A percentile compares a stretch with the other conserved stretches of the same genome.
Evolutionary conservation across 2,113 vertebrate species (phyloP).

Genomic region (Pionites leucogaster): DNA sequence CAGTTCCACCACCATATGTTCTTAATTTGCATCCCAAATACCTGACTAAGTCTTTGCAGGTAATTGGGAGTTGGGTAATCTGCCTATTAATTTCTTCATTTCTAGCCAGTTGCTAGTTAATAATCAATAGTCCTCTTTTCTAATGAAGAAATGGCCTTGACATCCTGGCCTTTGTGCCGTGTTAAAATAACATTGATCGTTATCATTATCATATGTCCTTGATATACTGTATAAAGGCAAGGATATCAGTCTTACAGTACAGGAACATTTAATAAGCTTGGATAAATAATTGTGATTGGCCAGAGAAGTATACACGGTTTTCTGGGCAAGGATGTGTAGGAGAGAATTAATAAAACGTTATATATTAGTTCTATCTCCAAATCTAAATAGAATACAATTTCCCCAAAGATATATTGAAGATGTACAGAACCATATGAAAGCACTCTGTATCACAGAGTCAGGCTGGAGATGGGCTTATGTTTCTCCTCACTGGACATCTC

Average conservation of each 20-base stretch:
- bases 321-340: constrained; percentile 50
- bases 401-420: not conserved
- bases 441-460: not conserved
- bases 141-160: constrained; percentile 77
- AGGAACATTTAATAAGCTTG: constrained; percentile 62
- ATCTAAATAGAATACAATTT: constrained; percentile 39
- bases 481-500: not conserved
- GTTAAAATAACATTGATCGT: constrained; percentile 80
- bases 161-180: constrained; percentile 72
- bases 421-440: not conserved
- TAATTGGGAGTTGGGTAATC: constrained; percentile 64
- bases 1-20: constrained; percentile 32
- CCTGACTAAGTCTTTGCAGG: constrained; percentile 61
- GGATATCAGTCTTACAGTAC: constrained; percentile 61
- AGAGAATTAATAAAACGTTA: constrained; percentile 56
- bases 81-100: constrained; percentile 71
- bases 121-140: constrained; percentile 79
- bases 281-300: constrained; percentile 65
- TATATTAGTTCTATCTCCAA: constrained; percentile 61
- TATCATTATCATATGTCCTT: constrained; percentile 83
- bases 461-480: not conserved
- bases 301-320: not conserved
- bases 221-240: constrained; percentile 69
- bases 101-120: constrained; percentile 72
- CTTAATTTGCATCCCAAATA: constrained; percentile 69